Evolutionary conservation across 1,140 invertebrate species (phyloP), one percentile per base, ranked within the genome.

Genomic region (Diorhabda elongata): DNA sequence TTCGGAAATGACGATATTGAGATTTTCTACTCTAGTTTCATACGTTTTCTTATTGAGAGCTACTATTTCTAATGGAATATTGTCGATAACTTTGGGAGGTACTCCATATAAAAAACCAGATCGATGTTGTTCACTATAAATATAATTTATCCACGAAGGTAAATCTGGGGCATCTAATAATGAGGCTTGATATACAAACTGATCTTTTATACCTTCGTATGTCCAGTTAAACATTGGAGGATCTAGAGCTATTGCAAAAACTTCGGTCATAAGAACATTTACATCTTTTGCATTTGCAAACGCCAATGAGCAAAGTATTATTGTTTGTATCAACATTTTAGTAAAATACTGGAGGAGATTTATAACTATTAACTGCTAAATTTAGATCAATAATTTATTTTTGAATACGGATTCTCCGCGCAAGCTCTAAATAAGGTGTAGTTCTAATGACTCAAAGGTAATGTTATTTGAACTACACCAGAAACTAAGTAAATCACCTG

Each of bases 81-180:
- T 84, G 26, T 82, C 82, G 44, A 85, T 81, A 64, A 85, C 79
- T 64, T 85, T 83, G 0, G 92, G 91, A 2, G 92, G 89, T 4
- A 92, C 92, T 1, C 92, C 92, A 73, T 92, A 94, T 3, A 94
- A 82, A 76, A 91, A 93, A 0, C 92, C 92, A 2, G 85, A 86
- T 72, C 89, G 87, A 74, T 92, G 87, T 66, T 85, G 83, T 58
- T 88, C 84, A 72, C 91, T 93, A 76, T 92, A 94, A 61, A 88
- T 87, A 75, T 93, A 95, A 52, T 89, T 86, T 73, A 95, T 88
- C 93, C 93, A 95, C 6, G 85, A 82, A 2, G 93, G 93, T 59
- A 96, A 82, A 82, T 95, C 93, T 0, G 93, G 92, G 61, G 89
- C 86, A 73, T 89, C 86, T 2, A 87, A 69, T 41, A 92, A 76